Evolutionary conservation across 2,797 vertebrate species (phyloP), one percentile per base, ranked within the genome.

Genomic region (Rhyacichthys aspro): DNA sequence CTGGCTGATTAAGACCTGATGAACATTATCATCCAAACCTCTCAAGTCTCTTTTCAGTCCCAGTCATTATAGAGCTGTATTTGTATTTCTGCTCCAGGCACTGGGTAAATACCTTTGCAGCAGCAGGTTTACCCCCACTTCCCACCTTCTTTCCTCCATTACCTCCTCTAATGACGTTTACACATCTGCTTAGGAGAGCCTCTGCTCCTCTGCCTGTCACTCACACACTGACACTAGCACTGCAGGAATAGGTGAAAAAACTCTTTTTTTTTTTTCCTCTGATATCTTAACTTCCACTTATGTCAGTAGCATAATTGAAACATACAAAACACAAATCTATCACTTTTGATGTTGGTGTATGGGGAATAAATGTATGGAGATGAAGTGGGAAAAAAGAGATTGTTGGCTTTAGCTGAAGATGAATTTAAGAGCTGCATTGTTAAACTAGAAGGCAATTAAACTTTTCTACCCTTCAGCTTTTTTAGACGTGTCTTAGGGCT

Each of bases 101-200:
- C 67, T 85, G 78, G 62, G 88, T 86, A 92, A 93, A 92, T 80
- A 90, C 84, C 81, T 87, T 82, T 79, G 65, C 79, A 77, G 69
- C 75, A 87, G 85, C 69, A 76, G 66, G 43, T 43, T 75, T 18
- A 45, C 72, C 62, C 39, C 70, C 59, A 68, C 76, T 70, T 74
- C 62, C 74, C 70, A 70, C 76, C 70, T 74, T 69, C 70, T 69
- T 79, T 72, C 74, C 81, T 89, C 87, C 79, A 89, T 88, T 88
- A 89, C 82, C 85, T 83, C 67, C 78, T 70, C 81, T 91, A 92
- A 93, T 90, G 87, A 91, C 81, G 85, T 92, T 92, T 92, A 84
- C 89, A 84, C 76, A 87, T 91, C 83, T 90, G 72, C 90, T 91
- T 88, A 90, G 79, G 76, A 74, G 68, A 79, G 55, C 79, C 62